Base-by-base conservation (phyloP, 1,140 invertebrate genomes). In the Halictus rubicundus region DNA sequence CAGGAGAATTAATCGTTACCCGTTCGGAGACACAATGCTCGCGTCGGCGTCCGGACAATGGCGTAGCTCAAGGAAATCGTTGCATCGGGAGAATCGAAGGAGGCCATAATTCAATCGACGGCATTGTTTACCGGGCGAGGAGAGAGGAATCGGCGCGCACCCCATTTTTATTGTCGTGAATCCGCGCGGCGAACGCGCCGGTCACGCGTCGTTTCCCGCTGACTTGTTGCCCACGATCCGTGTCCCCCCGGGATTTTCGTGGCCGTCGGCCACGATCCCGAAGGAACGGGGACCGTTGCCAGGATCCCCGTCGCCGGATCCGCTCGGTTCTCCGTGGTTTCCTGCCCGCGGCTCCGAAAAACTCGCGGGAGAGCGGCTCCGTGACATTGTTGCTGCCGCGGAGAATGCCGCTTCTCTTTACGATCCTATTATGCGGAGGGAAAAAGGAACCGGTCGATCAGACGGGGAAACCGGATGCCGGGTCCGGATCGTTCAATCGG, bases 201-300 rank as follows among this genome's bases (percentile, higher is more conserved):
- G 83, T 85, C 79, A 88, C 87, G 83, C 80, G 79, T 76, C 87
- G 86, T 88, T 88, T 88, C 86, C 81, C 84, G 78, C 64, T 88
- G 87, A 88, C 86, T 88, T 88, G 86, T 88, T 88, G 87, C 87
- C 86, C 81, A 83, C 77, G 72, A 88, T 80, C 84, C 87, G 59
- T 88, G 78, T 88, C 87, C 83, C 83, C 83, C 75, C 57, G 60
- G 78, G 65, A 32, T 37, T 65, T 81, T 81, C 68, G 71, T 64
- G 69, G 52, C 60, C 46, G 59, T 65, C 66, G 70, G 12, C 42
- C 42, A 46, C 42, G 42, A 46, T 46, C 42, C 42, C 14, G 10
- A 32, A 32, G 32, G 32, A 32, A 14, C 42, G 42, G 14, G 68
- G 65, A 84, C 66, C 60, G 70, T 63, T 81, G 85, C 84, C 85